phyloP scores from a whole-genome alignment of 2,797 vertebrate genomes.

The Otolemur crassicaudatus region DNA sequence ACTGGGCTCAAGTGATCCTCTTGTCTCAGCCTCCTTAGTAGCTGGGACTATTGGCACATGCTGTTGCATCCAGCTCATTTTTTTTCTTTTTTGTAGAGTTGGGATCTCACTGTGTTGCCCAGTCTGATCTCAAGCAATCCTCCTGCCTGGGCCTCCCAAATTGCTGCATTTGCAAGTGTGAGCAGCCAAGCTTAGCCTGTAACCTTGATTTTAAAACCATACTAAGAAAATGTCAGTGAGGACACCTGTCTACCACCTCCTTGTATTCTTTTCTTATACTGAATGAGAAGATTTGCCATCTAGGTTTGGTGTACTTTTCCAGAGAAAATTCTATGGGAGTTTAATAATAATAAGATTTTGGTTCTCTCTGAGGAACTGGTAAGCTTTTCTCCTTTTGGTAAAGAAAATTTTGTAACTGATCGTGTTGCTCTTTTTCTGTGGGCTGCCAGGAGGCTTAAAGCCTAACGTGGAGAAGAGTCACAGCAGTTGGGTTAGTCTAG shows the following conservation, averaged over 20 bases:
- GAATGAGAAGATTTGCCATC: not conserved
- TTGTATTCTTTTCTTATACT: not conserved
- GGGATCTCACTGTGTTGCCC: not conserved
- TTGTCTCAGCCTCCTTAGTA: not conserved
- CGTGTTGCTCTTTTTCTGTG: not conserved
- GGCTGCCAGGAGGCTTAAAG: not conserved
- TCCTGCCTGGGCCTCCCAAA: not conserved
- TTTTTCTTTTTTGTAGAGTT: not conserved
- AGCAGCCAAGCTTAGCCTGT: not conserved
- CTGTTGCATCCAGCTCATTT: not conserved
- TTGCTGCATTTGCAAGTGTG: not conserved
- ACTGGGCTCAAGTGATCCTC: not conserved
- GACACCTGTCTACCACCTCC: not conserved
- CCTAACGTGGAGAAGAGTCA: not conserved
- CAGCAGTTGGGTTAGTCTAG: not conserved
- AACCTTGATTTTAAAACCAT: not conserved
- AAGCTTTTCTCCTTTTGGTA: constrained; percentile 17
- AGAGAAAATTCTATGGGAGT: not conserved
- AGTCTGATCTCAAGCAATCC: not conserved
- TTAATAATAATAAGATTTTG: not conserved
- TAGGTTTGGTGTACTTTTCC: not conserved
- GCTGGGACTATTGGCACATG: not conserved
- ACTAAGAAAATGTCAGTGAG: not conserved
- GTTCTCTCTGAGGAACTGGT: not conserved
- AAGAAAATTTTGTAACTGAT: not conserved